Percentiles rank a stretch among this genome's conserved stretches.
These are phyloP conservation scores for Sebastes oblongus DNA, from an alignment of 2,797 vertebrate species.

Conservation along the genomic window DNA sequence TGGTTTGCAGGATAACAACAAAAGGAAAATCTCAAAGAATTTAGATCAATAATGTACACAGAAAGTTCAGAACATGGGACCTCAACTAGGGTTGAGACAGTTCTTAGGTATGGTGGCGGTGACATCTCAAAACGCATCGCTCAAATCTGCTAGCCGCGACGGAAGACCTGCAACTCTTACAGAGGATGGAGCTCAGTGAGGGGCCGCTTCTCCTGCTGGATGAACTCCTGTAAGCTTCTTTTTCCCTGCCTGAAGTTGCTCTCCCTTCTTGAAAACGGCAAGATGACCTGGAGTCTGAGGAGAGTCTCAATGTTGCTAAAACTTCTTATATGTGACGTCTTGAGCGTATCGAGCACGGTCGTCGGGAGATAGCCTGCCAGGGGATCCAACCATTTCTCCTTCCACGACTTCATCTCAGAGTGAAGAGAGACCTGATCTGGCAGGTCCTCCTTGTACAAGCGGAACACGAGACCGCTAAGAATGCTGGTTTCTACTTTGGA, in stretches of 20 bases:
- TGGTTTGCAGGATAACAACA: conserved; percentile 67
- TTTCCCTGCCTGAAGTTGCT: conserved; percentile 82
- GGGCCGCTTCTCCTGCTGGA: conserved; percentile 69
- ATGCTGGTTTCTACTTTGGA: conserved; percentile 82
- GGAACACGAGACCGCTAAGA: conserved; percentile 74
- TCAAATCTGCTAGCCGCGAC: conserved; percentile 30
- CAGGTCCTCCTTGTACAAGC: conserved; percentile 81
- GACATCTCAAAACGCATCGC: conserved; percentile 62
- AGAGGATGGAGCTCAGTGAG: conserved; percentile 80
- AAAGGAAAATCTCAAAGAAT: conserved; percentile 73
- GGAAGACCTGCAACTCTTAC: conserved; percentile 70
- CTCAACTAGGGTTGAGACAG: conserved; percentile 58
- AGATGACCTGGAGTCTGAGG: conserved; percentile 82
- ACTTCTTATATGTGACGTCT: conserved; percentile 79
- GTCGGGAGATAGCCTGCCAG: conserved; percentile 78
- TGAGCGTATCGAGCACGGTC: conserved; percentile 81
- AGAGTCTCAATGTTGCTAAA: conserved; percentile 84
- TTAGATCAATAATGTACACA: conserved; percentile 82
- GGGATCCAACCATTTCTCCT: conserved; percentile 81
- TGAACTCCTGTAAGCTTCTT: conserved; percentile 78
- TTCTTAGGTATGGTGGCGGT: conserved; percentile 62
- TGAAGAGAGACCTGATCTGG: conserved; percentile 79
- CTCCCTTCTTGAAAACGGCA: conserved; percentile 83
- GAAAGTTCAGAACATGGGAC: conserved; percentile 57
- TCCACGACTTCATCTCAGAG: conserved; percentile 81